Evolutionary conservation across 2,888 invertebrate species (phyloP).

Genomic region (Drosophila buzzatii): DNA sequence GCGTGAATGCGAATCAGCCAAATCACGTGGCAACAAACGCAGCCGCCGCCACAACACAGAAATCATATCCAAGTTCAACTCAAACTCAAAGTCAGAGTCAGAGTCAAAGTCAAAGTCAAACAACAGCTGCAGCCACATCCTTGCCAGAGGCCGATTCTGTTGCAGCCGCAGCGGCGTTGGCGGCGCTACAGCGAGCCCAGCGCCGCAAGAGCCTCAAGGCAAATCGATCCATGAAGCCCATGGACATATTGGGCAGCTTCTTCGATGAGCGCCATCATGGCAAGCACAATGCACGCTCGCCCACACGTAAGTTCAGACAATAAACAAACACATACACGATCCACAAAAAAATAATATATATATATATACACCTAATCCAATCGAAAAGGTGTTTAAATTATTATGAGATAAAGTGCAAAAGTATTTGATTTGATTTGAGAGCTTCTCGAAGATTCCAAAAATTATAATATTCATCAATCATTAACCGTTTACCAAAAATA

Average conservation of each 20-base stretch:
- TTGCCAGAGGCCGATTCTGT: slow-evolving; percentile 45
- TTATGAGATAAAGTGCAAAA: slow-evolving; percentile 25
- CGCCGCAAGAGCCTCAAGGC: slow-evolving; percentile 83
- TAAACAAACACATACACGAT: background rate
- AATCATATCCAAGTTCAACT: background rate
- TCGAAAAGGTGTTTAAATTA: slow-evolving; percentile 11
- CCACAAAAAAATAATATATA: background rate
- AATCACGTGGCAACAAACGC: slow-evolving; percentile 24
- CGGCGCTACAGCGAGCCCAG: slow-evolving; percentile 50
- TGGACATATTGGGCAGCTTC: slow-evolving; percentile 86
- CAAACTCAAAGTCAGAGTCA: no score
- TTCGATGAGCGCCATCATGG: slow-evolving; percentile 83
- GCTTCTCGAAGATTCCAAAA: slow-evolving; percentile 54
- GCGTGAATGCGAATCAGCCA: slow-evolving; percentile 30
- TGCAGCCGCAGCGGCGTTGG: slow-evolving; percentile 38
- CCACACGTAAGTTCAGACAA: slow-evolving; percentile 85
- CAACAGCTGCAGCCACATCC: slow-evolving; percentile 19
- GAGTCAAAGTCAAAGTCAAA: background rate
- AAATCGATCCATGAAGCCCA: slow-evolving; percentile 84
- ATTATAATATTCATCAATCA: slow-evolving; percentile 33
- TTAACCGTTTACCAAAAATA: slow-evolving; percentile 17
- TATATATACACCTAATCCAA: background rate
- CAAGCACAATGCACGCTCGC: slow-evolving; percentile 83
- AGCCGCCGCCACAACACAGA: slow-evolving; percentile 10
- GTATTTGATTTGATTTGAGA: background rate